phyloP scores from a whole-genome alignment of 2,113 vertebrate species.

The Formicarius rufipectus region DNA sequence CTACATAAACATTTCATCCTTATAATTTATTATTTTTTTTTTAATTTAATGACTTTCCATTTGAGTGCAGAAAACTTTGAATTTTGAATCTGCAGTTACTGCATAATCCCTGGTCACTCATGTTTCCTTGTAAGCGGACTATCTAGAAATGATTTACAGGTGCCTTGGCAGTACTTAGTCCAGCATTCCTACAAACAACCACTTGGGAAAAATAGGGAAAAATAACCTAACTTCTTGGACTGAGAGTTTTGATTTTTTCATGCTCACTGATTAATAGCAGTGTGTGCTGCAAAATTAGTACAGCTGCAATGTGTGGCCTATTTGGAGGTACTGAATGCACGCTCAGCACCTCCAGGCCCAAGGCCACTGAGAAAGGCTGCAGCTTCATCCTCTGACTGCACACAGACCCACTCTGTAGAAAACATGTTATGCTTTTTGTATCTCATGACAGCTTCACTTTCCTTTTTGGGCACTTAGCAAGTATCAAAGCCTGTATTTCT shows the following conservation, averaged over 20 bases:
- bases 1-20: neutral
- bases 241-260: neutral
- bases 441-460: neutral
- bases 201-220: no score
- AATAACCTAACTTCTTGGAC: neutral
- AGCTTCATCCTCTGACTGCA: neutral
- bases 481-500: neutral
- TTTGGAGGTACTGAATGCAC: neutral
- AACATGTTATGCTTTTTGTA: neutral
- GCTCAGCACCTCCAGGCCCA: neutral
- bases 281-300: neutral
- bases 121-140: slow-evolving; percentile 8
- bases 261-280: slow-evolving; percentile 15
- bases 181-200: neutral
- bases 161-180: neutral
- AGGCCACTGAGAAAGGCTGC: neutral
- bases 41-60: neutral
- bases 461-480: neutral
- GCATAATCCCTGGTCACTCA: neutral
- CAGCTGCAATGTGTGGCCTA: neutral
- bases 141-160: slow-evolving; percentile 49
- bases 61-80: neutral
- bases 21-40: neutral
- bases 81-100: neutral
- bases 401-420: neutral